Conservation (phyloP, 2,113 vertebrate genomes). For the Felis catus region DNA sequence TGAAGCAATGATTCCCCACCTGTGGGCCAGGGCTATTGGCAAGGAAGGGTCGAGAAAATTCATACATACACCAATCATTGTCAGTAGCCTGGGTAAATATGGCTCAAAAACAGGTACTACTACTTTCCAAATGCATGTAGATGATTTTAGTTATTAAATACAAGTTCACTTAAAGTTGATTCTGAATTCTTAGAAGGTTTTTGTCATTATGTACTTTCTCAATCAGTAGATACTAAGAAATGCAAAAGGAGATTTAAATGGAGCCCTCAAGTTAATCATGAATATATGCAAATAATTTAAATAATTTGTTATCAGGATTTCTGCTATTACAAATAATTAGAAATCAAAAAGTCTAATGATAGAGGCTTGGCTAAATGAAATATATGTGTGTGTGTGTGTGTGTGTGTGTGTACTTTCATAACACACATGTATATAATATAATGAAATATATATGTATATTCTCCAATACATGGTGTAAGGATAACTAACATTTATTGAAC, state of each 20-base stretch:
- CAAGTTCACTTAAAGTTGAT: background rate
- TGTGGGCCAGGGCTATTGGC: background rate
- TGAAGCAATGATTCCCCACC: background rate
- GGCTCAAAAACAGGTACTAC: background rate
- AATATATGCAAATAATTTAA: constrained; percentile 14
- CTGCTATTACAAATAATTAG: background rate
- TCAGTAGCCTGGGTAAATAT: background rate
- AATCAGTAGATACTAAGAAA: background rate
- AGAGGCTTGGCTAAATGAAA: background rate
- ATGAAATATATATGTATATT: background rate
- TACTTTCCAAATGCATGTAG: background rate
- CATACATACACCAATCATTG: too few species aligned
- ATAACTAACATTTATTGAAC: background rate
- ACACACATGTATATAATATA: background rate
- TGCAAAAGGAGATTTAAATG: background rate
- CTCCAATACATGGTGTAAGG: background rate
- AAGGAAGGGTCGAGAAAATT: background rate
- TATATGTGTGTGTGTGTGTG: background rate
- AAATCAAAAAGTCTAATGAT: background rate
- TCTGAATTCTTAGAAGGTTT: background rate
- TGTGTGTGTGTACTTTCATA: background rate
- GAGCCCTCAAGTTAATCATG: background rate
- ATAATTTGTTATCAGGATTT: background rate
- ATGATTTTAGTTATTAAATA: background rate
- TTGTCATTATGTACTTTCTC: background rate